Percentiles rank a stretch among this genome's conserved stretches.
These are phyloP conservation scores for Vanacampus margaritifer DNA, from an alignment of 2,113 vertebrate species.

Conservation along the genomic window DNA sequence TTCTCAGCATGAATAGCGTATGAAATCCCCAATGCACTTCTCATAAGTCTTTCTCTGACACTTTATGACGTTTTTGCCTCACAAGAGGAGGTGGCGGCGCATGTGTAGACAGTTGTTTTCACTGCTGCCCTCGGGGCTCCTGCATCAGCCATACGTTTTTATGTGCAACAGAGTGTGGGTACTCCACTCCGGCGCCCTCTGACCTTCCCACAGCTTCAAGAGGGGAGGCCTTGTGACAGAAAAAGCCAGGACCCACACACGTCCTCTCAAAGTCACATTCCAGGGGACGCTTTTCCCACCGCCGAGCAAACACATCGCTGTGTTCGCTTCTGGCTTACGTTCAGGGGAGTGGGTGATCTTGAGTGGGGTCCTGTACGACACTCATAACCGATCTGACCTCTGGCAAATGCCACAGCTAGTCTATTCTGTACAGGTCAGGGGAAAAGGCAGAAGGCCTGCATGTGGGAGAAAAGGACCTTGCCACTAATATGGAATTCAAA, in stretches of 20 bases:
- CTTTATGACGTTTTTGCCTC: not conserved
- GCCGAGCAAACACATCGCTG: conserved; percentile 61
- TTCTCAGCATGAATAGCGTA: conserved; percentile 3
- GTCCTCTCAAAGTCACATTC: conserved; percentile 69
- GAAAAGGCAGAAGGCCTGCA: conserved; percentile 47
- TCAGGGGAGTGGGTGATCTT: conserved; percentile 71
- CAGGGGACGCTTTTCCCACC: conserved; percentile 72
- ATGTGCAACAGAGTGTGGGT: conserved; percentile 48
- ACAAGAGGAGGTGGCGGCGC: not conserved
- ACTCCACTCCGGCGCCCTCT: conserved; percentile 50
- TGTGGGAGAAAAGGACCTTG: conserved; percentile 43
- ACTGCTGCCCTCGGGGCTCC: conserved; percentile 39
- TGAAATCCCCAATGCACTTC: conserved; percentile 6
- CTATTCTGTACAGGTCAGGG: conserved; percentile 60
- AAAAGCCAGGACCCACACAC: conserved; percentile 63
- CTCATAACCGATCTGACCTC: conserved; percentile 63
- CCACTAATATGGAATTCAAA: conserved; percentile 34
- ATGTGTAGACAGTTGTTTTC: conserved; percentile 30
- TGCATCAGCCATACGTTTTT: conserved; percentile 57
- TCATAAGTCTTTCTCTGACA: not conserved
- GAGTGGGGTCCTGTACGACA: conserved; percentile 62
- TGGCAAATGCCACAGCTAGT: conserved; percentile 49
- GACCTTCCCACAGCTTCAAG: conserved; percentile 54
- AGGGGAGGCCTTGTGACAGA: conserved; percentile 53
- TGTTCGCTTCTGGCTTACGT: conserved; percentile 62